Evolutionary conservation across 2,888 invertebrate genomes (phyloP).

Genomic region (Conchocele bisecta): DNA sequence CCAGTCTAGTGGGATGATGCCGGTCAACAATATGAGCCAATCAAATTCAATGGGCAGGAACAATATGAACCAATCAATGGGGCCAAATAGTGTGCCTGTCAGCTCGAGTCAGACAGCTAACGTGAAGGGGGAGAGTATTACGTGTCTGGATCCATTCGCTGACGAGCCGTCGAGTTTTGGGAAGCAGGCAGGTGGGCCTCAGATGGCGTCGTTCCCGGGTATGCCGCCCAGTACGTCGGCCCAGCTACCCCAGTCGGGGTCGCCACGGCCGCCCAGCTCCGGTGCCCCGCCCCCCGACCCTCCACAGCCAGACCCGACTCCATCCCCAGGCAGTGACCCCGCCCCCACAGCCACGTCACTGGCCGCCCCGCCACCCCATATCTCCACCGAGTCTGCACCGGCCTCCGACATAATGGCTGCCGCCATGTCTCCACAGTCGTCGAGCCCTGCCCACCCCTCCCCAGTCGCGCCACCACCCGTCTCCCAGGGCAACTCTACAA

Average conservation of each 20-base stretch:
- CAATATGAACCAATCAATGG: conserved; percentile 56
- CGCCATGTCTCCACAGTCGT: neutral
- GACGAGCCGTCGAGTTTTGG: conserved; percentile 74
- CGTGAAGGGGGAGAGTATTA: conserved; percentile 75
- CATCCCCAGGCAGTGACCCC: conserved; percentile 21
- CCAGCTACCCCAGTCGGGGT: conserved; percentile 29
- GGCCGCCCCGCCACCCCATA: neutral
- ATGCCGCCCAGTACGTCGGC: conserved; percentile 52
- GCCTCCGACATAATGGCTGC: neutral
- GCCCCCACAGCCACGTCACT: conserved; percentile 31
- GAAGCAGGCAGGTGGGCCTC: conserved; percentile 51
- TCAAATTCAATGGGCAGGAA: conserved; percentile 58
- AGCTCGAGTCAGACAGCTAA: conserved; percentile 19
- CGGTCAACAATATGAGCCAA: conserved; percentile 43
- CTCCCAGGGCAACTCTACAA: no score
- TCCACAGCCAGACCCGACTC: conserved; percentile 11
- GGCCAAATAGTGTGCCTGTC: conserved; percentile 12
- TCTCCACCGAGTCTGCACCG: neutral
- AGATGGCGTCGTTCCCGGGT: conserved; percentile 43
- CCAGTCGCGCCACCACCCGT: no score
- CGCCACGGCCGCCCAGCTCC: neutral
- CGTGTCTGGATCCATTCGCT: conserved; percentile 82
- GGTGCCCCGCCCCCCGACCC: conserved; percentile 32
- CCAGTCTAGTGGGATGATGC: conserved; percentile 58
- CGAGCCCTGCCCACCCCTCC: no score